Conservation (phyloP, 2,797 vertebrate species). For the Hipposideros larvatus region DNA sequence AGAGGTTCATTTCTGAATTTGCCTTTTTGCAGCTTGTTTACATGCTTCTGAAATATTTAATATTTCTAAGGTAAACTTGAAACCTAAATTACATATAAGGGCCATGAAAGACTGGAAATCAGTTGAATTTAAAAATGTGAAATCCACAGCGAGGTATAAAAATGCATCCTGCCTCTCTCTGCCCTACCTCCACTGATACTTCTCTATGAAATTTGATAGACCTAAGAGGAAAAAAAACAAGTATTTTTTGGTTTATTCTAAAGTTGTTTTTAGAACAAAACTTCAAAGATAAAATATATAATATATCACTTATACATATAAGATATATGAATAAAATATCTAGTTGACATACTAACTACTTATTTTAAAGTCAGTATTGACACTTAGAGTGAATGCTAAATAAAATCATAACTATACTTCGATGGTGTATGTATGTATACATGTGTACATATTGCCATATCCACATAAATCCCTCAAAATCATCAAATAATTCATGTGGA, state of each 20-base stretch:
- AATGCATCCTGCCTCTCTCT: not conserved
- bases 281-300: not conserved
- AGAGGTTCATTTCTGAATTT: not conserved
- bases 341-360: not conserved
- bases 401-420: not conserved
- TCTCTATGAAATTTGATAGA: not conserved
- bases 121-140: not conserved
- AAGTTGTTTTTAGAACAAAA: not conserved
- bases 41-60: not conserved
- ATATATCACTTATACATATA: not conserved
- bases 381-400: not conserved
- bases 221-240: not conserved
- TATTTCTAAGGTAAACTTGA: not conserved
- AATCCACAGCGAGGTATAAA: not conserved
- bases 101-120: not conserved
- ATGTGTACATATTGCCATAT: not conserved
- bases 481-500: not conserved
- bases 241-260: not conserved
- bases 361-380: constrained; percentile 31
- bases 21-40: not conserved
- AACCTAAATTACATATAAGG: not conserved
- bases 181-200: not conserved
- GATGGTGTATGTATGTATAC: not conserved
- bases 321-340: not conserved
- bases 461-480: not conserved